Percentiles rank a stretch among this genome's conserved stretches.
Evolutionary conservation across 2,113 vertebrate genomes (phyloP).

Genomic region (Cyanoliseus patagonus): DNA sequence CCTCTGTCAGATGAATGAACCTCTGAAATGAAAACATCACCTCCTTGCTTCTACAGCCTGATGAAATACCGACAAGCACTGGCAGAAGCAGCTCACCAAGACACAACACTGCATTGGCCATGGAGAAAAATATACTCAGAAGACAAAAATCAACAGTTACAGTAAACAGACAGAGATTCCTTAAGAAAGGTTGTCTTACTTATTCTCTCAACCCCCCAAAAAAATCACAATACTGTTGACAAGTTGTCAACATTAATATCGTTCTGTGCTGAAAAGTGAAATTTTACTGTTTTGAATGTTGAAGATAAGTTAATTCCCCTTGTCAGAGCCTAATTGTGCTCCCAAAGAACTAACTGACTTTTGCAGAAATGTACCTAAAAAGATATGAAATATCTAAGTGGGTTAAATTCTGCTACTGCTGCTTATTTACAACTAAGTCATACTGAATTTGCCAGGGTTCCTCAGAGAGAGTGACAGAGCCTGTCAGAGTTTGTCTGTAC

Average conservation of each 20-base stretch:
- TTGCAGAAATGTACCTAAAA: not conserved
- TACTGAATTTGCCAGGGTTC: not conserved
- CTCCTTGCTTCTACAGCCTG: not conserved
- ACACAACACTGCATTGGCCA: not conserved
- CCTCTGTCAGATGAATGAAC: not conserved
- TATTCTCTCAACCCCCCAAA: not conserved
- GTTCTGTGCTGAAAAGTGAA: not conserved
- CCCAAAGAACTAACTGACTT: not conserved
- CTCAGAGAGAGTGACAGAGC: not conserved
- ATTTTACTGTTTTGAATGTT: not conserved
- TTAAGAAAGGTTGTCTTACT: not conserved
- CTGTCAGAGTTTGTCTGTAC: not conserved
- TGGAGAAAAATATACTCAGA: not conserved
- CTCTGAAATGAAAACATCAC: not conserved
- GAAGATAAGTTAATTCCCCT: not conserved
- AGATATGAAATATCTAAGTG: not conserved
- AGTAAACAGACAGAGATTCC: not conserved
- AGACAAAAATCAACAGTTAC: not conserved
- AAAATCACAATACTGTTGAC: not conserved
- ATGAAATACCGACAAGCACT: not conserved
- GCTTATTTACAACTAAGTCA: not conserved
- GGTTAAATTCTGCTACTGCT: not conserved
- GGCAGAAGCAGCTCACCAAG: not conserved
- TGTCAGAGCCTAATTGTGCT: not conserved
- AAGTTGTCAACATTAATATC: not conserved